A percentile compares a stretch with the other conserved stretches of the same genome.
Conservation (phyloP, 2,113 vertebrate genomes). For the Serilophus lunatus region DNA sequence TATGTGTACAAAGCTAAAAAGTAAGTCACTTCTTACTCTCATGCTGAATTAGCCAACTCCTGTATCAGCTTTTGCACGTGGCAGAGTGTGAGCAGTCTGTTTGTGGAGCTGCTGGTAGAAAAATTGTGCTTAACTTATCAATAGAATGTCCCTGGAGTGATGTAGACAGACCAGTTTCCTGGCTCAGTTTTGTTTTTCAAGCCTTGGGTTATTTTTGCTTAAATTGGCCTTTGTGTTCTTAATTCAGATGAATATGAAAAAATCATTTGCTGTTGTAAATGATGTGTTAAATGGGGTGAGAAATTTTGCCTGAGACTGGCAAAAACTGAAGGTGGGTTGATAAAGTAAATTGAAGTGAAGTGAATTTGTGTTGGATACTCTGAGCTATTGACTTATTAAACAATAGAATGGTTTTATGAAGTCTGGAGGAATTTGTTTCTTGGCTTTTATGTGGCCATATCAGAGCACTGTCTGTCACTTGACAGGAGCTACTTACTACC, state of each 20-base stretch:
- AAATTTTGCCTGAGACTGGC: neutral
- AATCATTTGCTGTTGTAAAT: neutral
- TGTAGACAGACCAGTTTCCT: neutral
- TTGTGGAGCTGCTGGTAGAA: neutral
- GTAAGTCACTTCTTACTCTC: constrained; percentile 70
- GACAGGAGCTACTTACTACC: neutral
- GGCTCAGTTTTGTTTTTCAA: neutral
- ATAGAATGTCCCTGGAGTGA: neutral
- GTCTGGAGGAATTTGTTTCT: neutral
- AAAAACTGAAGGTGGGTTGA: neutral
- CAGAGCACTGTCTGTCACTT: neutral
- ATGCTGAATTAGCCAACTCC: neutral
- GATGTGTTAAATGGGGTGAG: neutral
- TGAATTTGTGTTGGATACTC: neutral
- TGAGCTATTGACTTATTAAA: neutral
- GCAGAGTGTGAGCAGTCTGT: neutral
- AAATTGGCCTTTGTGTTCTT: neutral
- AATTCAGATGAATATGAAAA: neutral
- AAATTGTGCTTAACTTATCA: neutral
- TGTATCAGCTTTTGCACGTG: neutral
- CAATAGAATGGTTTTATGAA: neutral
- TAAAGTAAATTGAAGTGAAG: neutral
- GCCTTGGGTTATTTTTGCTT: neutral
- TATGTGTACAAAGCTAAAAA: constrained; percentile 99
- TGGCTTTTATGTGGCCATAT: rapidly evolving